Conservation (phyloP, 2,888 invertebrate species). For the Meiosimyza platycephala region DNA sequence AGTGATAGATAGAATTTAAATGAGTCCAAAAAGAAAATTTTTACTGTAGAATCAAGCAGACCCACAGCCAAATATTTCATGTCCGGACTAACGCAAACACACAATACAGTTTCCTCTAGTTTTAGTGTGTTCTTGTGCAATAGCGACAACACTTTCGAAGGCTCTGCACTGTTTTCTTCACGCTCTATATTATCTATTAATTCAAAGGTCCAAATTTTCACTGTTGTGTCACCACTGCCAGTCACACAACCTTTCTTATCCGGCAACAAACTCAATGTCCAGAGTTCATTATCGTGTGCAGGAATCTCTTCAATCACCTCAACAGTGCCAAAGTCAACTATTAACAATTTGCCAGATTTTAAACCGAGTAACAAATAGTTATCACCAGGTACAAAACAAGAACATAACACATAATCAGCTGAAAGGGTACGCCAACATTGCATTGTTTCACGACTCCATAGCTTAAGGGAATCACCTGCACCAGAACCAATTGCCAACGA, state of each 20-base stretch:
- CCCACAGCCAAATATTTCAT: slow-evolving; percentile 89
- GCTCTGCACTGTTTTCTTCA: slow-evolving; percentile 71
- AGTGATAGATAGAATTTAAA: slow-evolving; percentile 95
- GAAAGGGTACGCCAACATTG: slow-evolving; percentile 78
- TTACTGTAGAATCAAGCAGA: slow-evolving; percentile 92
- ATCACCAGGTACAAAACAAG: slow-evolving; percentile 88
- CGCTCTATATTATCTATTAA: slow-evolving; percentile 73
- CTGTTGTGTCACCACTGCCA: slow-evolving; percentile 88
- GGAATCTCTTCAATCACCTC: slow-evolving; percentile 83
- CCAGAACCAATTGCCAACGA: slow-evolving; percentile 88
- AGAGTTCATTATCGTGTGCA: slow-evolving; percentile 85
- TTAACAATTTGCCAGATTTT: slow-evolving; percentile 83
- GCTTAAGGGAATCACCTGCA: slow-evolving; percentile 87
- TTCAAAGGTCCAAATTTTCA: slow-evolving; percentile 96
- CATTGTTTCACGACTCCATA: slow-evolving; percentile 86
- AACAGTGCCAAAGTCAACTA: slow-evolving; percentile 87
- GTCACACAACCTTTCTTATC: slow-evolving; percentile 87
- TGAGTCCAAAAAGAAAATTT: slow-evolving; percentile 93
- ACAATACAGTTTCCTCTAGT: slow-evolving; percentile 87
- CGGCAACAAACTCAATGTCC: slow-evolving; percentile 82
- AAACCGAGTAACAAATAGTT: slow-evolving; percentile 89
- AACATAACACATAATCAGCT: slow-evolving; percentile 74
- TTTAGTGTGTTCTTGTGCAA: slow-evolving; percentile 85
- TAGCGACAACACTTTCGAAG: slow-evolving; percentile 75
- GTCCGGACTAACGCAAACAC: slow-evolving; percentile 86